These are phyloP conservation scores for Sarcophaga caerulescens DNA, from an alignment of 2,888 invertebrate species.

Conservation along the genomic window DNA sequence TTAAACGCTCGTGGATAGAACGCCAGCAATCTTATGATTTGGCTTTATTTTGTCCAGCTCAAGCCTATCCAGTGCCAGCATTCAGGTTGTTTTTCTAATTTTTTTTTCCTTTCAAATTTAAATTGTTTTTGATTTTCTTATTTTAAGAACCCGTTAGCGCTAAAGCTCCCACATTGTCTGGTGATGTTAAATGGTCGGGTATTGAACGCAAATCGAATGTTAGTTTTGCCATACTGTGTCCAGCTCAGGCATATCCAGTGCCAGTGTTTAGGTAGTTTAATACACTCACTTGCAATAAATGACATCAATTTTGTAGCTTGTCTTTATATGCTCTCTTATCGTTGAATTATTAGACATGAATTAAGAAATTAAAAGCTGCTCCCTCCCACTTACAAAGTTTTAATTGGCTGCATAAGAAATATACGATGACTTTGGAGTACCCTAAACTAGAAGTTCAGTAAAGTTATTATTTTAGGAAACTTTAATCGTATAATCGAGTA, in stretches of 20 bases:
- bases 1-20: constrained; percentile 82
- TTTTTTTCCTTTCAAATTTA: background rate
- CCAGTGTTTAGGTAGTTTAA: constrained; percentile 85
- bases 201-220: constrained; percentile 80
- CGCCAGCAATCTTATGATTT: constrained; percentile 85
- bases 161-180: constrained; percentile 87
- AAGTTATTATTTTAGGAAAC: too few relatives aligned
- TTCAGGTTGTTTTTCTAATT: constrained; percentile 82
- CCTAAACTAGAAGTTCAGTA: too few relatives aligned
- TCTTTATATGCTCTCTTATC: too few relatives aligned
- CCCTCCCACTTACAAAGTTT: background rate
- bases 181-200: constrained; percentile 86
- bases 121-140: constrained; percentile 12
- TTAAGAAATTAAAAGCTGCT: too few relatives aligned
- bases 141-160: constrained; percentile 86
- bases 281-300: too few relatives aligned
- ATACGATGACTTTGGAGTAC: too few relatives aligned
- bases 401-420: background rate
- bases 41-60: constrained; percentile 88
- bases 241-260: constrained; percentile 87
- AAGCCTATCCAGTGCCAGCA: constrained; percentile 88
- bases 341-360: too few relatives aligned
- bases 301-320: too few relatives aligned
- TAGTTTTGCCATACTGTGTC: constrained; percentile 84
- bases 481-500: too few relatives aligned